Evolutionary conservation across 2,113 vertebrate species (phyloP).

Genomic region (Diadophis punctatus): DNA sequence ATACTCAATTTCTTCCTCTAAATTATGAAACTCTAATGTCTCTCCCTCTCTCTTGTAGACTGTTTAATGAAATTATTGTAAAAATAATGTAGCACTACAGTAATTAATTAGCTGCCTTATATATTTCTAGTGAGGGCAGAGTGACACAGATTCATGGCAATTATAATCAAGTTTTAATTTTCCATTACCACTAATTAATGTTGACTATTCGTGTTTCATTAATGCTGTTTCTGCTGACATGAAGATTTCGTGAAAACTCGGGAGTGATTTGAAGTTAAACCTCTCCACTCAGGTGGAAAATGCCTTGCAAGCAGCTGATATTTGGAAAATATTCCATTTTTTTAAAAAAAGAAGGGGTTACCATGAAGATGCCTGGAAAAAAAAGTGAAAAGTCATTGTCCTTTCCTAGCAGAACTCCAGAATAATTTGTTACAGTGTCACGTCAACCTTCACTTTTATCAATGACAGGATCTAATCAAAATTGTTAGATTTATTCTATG

Average conservation of each 20-base stretch:
- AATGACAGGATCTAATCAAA: background rate
- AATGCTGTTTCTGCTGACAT: constrained; percentile 50
- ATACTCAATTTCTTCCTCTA: background rate
- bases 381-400: background rate
- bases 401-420: background rate
- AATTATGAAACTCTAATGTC: background rate
- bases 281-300: constrained; percentile 24
- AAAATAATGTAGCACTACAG: constrained; percentile 4
- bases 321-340: background rate
- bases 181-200: constrained; percentile 62
- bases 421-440: no score
- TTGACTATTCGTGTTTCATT: constrained; percentile 60
- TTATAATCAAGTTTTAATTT: constrained; percentile 59
- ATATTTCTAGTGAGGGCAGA: constrained; percentile 36
- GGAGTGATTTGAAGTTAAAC: constrained; percentile 20
- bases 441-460: background rate
- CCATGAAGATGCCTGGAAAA: background rate
- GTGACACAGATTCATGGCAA: constrained; percentile 49
- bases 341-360: background rate
- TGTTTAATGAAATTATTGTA: constrained; percentile 22
- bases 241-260: constrained; percentile 16
- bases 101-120: constrained; percentile 50
- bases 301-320: background rate
- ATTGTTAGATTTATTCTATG: background rate
- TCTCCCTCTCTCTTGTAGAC: background rate